These are phyloP conservation scores for Pachyuromys duprasi DNA, from an alignment of 2,797 vertebrate genomes.

Conservation along the genomic window DNA sequence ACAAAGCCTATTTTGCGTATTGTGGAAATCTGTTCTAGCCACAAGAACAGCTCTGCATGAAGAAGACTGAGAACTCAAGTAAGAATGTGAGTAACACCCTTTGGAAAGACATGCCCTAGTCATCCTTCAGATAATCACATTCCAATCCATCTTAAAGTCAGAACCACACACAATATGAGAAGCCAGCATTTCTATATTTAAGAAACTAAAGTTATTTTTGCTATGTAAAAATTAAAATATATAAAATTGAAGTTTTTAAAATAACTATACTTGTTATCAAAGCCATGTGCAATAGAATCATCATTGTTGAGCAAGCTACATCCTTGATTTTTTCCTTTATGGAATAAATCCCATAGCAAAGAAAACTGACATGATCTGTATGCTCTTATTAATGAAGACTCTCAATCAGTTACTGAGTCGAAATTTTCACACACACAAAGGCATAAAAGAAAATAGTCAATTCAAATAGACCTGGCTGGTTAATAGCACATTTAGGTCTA, in stretches of 20 bases:
- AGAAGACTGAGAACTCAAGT: not conserved
- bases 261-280: not conserved
- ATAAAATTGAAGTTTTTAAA: not conserved
- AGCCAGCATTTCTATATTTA: not conserved
- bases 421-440: not conserved
- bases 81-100: not conserved
- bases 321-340: conserved; percentile 1
- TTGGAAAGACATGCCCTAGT: not conserved
- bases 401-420: not conserved
- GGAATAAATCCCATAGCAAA: not conserved
- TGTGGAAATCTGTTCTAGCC: not conserved
- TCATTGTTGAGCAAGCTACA: not conserved
- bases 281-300: not conserved
- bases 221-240: not conserved
- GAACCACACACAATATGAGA: not conserved
- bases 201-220: not conserved
- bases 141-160: not conserved
- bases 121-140: not conserved
- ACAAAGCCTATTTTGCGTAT: not conserved
- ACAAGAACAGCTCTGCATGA: not conserved
- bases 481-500: not conserved
- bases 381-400: not conserved
- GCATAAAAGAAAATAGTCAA: not conserved
- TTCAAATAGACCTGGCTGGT: not conserved
- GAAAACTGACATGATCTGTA: not conserved